Base-by-base conservation (phyloP, 2,113 vertebrate genomes). In the Rhinolophus ferrumequinum region DNA sequence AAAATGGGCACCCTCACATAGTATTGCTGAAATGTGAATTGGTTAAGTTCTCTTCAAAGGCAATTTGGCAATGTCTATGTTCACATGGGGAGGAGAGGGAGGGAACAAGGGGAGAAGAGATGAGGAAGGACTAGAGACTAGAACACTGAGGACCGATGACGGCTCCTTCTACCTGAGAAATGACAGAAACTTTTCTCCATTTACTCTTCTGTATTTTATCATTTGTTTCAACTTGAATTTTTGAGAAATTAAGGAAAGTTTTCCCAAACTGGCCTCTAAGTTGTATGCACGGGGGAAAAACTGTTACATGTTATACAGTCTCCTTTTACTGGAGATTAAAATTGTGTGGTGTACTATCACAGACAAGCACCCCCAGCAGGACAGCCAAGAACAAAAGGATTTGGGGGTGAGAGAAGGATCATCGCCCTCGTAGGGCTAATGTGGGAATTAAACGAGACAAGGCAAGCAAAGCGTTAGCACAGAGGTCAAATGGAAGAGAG, bases 301-400 rank as follows among this genome's bases (percentile, higher is more conserved):
- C 12, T 62, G 56, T 30, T 35, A 67, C 5, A 54, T 81, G 75
- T 58, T 70, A 62, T 9, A 86, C 7, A 47, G 21, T 70, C 56
- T 90, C 69, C 90, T 58, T 92, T 72, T 44, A 73, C 3, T 66
- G 64, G 41, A 84, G 47, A 62, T 81, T 83, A 90, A 89, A 89
- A 72, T 67, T 33, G 8, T 38, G 7, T 87, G 52, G 64, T 44
- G 86, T 47, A 82, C 24, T 77, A 28, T 50, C 86, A 92, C 9
- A 60, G 81, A 64, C 70, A 92, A 95, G 60, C n/a, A 30, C 16
- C 44, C 18, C 13, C 30, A 88, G 44, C 22, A 66, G 19, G n/a
- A 73, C 2, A 69, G 58, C 30, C 81, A 94, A 89, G 28, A 73
- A 85, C 72, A 77, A 38, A 89, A 4, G n/a, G 22, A 66, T 47